A percentile compares a stretch with the other conserved stretches of the same genome.
These are phyloP conservation scores for Rhea pennata DNA, from an alignment of 2,113 vertebrate genomes.

Conservation along the genomic window DNA sequence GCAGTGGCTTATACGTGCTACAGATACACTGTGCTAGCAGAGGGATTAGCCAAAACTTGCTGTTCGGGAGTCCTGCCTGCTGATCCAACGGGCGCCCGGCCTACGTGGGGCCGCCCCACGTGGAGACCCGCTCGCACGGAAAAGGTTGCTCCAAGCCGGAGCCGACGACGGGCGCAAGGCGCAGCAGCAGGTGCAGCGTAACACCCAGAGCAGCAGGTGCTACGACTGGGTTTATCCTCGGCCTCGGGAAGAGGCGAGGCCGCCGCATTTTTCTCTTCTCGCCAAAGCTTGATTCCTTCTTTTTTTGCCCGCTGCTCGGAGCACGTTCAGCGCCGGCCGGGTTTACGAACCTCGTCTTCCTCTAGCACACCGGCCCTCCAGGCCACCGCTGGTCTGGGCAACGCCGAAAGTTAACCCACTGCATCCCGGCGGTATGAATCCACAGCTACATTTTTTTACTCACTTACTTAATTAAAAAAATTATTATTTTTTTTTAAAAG, in stretches of 20 bases:
- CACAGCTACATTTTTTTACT: not conserved
- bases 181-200: fast-evolving
- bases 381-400: fast-evolving
- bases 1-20: not conserved
- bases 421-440: not conserved
- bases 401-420: not conserved
- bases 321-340: not conserved
- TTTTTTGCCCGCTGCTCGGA: not conserved
- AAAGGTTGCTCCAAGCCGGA: not conserved
- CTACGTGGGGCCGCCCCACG: fast-evolving
- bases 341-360: not conserved
- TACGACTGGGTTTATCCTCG: not conserved
- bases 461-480: not conserved
- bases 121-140: not conserved
- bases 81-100: not conserved
- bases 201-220: not conserved
- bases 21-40: not conserved
- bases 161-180: not conserved
- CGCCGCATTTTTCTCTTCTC: no score
- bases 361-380: fast-evolving
- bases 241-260: not conserved
- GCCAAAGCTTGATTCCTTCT: not conserved
- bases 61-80: not conserved
- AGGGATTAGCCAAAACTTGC: slow-evolving; percentile 52
- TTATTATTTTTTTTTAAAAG: not conserved